A percentile compares a stretch with the other conserved stretches of the same genome.
Conservation (phyloP, 2,797 vertebrate genomes). For the Epinephelus malabaricus region DNA sequence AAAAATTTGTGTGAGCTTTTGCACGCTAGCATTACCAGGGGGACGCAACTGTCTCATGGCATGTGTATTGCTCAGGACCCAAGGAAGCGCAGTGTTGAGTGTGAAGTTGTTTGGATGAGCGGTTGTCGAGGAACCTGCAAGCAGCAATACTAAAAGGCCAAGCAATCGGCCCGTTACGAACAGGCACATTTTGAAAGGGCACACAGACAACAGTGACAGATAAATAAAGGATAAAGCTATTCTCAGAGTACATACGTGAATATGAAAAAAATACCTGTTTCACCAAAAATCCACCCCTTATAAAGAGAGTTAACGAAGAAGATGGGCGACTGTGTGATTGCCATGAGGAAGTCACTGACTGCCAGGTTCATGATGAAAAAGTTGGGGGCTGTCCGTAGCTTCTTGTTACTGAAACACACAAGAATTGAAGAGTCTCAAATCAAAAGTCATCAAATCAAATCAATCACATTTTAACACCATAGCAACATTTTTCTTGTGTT, state of each 20-base stretch:
- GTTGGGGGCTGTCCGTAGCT: slow-evolving; percentile 91
- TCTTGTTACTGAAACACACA: slow-evolving; percentile 88
- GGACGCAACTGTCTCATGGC: too few species aligned
- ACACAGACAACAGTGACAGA: neutral
- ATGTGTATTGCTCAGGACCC: too few species aligned
- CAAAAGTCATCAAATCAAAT: neutral
- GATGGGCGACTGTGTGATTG: slow-evolving; percentile 92
- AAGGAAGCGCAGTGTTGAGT: too few species aligned
- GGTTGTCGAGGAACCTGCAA: too few species aligned
- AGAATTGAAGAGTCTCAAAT: neutral
- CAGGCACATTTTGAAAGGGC: neutral
- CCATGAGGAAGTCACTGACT: slow-evolving; percentile 95
- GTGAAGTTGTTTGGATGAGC: too few species aligned
- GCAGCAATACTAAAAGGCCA: too few species aligned
- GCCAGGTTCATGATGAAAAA: slow-evolving; percentile 94
- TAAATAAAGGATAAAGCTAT: neutral
- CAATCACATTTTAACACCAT: neutral
- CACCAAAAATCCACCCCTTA: slow-evolving; percentile 94
- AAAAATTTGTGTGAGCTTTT: too few species aligned
- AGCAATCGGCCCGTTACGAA: too few species aligned
- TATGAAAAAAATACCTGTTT: slow-evolving; percentile 86
- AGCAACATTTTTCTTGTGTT: neutral
- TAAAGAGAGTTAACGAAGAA: slow-evolving; percentile 94
- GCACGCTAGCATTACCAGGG: too few species aligned
- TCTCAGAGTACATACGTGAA: accelerated